Base-by-base conservation (phyloP, 2,113 vertebrate genomes). In the Todiramphus chloris region DNA sequence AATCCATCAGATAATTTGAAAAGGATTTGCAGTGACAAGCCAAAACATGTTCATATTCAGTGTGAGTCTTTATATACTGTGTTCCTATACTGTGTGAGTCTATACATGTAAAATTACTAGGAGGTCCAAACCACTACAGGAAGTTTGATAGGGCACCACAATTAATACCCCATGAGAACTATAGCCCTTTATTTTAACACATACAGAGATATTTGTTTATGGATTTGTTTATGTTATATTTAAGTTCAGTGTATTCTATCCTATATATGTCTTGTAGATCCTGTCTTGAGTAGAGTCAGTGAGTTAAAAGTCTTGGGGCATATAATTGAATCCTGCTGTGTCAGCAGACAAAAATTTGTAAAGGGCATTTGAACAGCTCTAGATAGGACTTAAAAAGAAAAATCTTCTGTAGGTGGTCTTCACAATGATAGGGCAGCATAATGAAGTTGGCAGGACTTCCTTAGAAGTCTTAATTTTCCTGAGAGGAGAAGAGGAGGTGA, bases 351-450 rank as follows among this genome's bases (percentile, higher is more conserved):
- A 87, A 80, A 79, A 62, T 58, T 73, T 90, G 24, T 53, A 58
- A 46, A 79, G 75, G 39, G 67, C 83, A n/a, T 92, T 92, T 62
- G 10, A 50, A 73, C 14, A 66, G 35, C 48, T 85, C 44, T 73
- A 73, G 30, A 18, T 23, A 73, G 70, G 44, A 53, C 10, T 64
- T 90, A 19, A 43, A 66, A 90, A 64, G 44, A 93, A 89, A 92
- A 77, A 53, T 79, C 62, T 70, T 84, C 44, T 77, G 21, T 43
- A 87, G 80, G 62, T 67, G 68, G 73, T 84, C 53, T 93, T 74
- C 80, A 53, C 10, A 56, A 69, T 0, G 1, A 44, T 46, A 62
- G 2, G 46, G 55, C 31, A 66, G 41, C 28, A 44, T 63, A 66
- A 75, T 0, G 1, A 89, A 79, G 44, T 43, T 78, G 73, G 46